Evolutionary conservation across 64 coral and sea anemone genomes (phyloP), one percentile per base, ranked within the genome.

Genomic region (Pachyseris speciosa): DNA sequence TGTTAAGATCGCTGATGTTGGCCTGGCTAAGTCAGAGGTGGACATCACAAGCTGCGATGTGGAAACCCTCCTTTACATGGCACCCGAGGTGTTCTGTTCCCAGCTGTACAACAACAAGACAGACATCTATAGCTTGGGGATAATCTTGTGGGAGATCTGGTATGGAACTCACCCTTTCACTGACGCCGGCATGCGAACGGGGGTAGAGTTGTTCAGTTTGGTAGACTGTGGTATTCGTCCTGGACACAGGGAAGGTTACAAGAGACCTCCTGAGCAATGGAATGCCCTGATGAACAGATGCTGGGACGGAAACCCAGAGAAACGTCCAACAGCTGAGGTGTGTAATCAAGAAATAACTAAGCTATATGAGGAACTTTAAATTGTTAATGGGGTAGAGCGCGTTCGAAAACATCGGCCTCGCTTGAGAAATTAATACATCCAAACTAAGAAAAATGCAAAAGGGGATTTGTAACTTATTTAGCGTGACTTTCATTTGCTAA

Each of bases 61-160:
- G 9, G 71, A 41, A 24, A 74, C 71, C 20, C 42, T 41, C 27
- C 10, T 0, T 50, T 20, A 69, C 25, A 50, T 86, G 5, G 64
- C 83, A 22, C 84, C 68, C 1, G 85, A 87, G 27, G 85, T 87
- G 0, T 60, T 30, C 36, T 4, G 22, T 16, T 69, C 34, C 6
- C 1, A 87, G 33, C 2, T 59, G 10, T 87, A 74, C 37, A 47
- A 27, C 67, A 38, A 2, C 22, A 74, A 72, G 16, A 44, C 85
- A n/a, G 85, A 87, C 32, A 87, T 74, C 43, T 87, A 87, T 47
- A 74, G 85, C 20, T 29, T 87, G 12, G 85, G 85, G 32, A 75
- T 88, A 37, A 75, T 75, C 2, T 25, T 88, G 33, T 88, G 85
- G 85, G 85, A 88, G 85, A 75, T 88, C 69, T 88, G 85, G 85